A percentile compares a stretch with the other conserved stretches of the same genome.
These are phyloP conservation scores for Amphipoea oculea DNA, from an alignment of 2,888 invertebrate species.

Conservation along the genomic window DNA sequence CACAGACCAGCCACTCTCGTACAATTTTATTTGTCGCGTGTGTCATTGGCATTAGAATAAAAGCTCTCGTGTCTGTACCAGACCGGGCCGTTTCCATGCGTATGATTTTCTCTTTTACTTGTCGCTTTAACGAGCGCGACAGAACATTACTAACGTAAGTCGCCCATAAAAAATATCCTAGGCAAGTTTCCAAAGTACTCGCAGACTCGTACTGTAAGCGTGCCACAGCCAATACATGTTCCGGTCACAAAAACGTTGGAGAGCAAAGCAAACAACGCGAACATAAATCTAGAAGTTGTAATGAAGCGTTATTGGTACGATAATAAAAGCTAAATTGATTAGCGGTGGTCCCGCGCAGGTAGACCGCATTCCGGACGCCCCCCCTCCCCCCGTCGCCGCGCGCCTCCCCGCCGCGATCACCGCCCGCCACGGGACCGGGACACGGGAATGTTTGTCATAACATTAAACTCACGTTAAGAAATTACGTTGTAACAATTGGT, in stretches of 20 bases:
- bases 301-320: slow-evolving; percentile 89
- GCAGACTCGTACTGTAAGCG: slow-evolving; percentile 40
- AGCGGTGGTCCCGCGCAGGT: slow-evolving; percentile 89
- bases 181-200: slow-evolving; percentile 75
- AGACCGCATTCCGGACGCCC: slow-evolving; percentile 85
- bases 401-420: slow-evolving; percentile 61
- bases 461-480: slow-evolving; percentile 76
- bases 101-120: slow-evolving; percentile 71
- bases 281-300: slow-evolving; percentile 83
- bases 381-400: slow-evolving; percentile 60
- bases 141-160: slow-evolving; percentile 69
- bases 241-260: slow-evolving; percentile 72
- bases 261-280: slow-evolving; percentile 80
- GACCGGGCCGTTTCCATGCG: slow-evolving; percentile 68
- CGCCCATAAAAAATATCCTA: slow-evolving; percentile 74
- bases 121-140: slow-evolving; percentile 69
- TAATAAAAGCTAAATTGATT: slow-evolving; percentile 90
- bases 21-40: slow-evolving; percentile 69
- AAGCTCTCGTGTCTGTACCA: slow-evolving; percentile 66
- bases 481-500: slow-evolving; percentile 77
- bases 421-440: slow-evolving; percentile 65
- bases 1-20: slow-evolving; percentile 59
- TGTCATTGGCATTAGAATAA: slow-evolving; percentile 69
- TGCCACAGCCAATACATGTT: slow-evolving; percentile 68
- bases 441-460: slow-evolving; percentile 84